Percentiles rank a stretch among this genome's conserved stretches.
These are phyloP conservation scores for Eulithis testata DNA, from an alignment of 2,888 invertebrate species.

Conservation along the genomic window DNA sequence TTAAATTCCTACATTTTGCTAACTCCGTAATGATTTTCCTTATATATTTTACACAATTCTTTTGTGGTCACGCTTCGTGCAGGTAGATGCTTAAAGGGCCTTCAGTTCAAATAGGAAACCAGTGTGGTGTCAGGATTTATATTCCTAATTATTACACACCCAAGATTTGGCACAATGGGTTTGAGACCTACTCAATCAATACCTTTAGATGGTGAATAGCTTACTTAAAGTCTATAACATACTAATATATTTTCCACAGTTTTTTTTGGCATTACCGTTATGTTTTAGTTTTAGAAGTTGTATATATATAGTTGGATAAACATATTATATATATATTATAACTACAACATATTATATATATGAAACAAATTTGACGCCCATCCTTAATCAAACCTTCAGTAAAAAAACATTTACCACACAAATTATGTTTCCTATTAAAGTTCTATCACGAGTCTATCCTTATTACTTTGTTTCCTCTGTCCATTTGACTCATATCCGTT, in stretches of 20 bases:
- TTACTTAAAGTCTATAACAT: no score
- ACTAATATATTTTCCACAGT: no score
- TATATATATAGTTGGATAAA: no score
- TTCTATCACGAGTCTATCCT: conserved; percentile 17
- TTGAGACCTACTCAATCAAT: no score
- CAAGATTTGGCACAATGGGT: background rate
- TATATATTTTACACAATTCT: background rate
- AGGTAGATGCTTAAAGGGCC: background rate
- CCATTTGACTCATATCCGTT: conserved; percentile 44
- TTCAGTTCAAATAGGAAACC: background rate
- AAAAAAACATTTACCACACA: background rate
- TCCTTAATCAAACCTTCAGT: no score
- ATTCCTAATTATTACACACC: no score
- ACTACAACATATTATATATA: no score
- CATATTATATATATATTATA: no score
- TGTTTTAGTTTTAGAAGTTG: no score
- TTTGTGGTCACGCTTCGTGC: background rate
- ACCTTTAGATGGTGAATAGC: no score
- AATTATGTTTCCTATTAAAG: conserved; percentile 1
- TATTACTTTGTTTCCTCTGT: conserved; percentile 23
- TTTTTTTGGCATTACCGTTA: no score
- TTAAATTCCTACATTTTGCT: background rate
- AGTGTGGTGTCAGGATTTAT: background rate
- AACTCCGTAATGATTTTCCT: conserved; percentile 5
- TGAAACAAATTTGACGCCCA: no score